A percentile compares a stretch with the other conserved stretches of the same genome.
Conservation (phyloP, 2,888 invertebrate genomes). For the Eretmocerus hayati region DNA sequence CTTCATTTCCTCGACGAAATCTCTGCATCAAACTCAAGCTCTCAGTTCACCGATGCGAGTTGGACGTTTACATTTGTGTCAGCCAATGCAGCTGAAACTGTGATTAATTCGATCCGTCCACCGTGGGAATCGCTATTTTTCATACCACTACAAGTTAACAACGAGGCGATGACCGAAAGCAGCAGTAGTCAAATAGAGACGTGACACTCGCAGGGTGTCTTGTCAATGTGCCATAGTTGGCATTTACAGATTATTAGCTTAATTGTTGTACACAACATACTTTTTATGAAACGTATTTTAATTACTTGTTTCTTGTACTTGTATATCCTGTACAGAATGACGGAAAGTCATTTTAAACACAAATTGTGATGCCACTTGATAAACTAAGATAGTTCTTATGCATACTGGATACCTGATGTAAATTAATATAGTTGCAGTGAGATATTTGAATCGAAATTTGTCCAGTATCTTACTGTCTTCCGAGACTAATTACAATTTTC, state of each 20-base stretch:
- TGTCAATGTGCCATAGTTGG: background rate
- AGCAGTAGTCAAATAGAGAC: background rate
- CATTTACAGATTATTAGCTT: slow-evolving; percentile 2
- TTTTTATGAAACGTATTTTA: slow-evolving; percentile 12
- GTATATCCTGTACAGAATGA: slow-evolving; percentile 10
- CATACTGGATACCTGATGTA: no score
- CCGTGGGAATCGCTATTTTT: slow-evolving; percentile 54
- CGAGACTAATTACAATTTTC: no score
- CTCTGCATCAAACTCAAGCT: no score
- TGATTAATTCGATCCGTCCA: slow-evolving; percentile 48
- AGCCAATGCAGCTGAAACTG: slow-evolving; percentile 45
- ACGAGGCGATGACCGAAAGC: background rate
- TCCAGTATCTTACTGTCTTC: no score
- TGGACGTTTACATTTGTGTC: slow-evolving; percentile 51
- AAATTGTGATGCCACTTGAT: background rate
- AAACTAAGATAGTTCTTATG: no score
- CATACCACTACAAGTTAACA: slow-evolving; percentile 47
- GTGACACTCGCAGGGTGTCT: slow-evolving; percentile 8
- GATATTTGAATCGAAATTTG: no score
- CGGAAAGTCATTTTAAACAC: slow-evolving; percentile 4
- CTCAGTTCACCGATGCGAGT: slow-evolving; percentile 46
- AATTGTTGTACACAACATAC: slow-evolving; percentile 12
- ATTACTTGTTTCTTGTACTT: slow-evolving; percentile 14
- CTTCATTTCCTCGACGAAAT: slow-evolving; percentile 52
- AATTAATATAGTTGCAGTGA: no score